Evolutionary conservation across 2,888 invertebrate species (phyloP).

Genomic region (Heliconius ethilla): DNA sequence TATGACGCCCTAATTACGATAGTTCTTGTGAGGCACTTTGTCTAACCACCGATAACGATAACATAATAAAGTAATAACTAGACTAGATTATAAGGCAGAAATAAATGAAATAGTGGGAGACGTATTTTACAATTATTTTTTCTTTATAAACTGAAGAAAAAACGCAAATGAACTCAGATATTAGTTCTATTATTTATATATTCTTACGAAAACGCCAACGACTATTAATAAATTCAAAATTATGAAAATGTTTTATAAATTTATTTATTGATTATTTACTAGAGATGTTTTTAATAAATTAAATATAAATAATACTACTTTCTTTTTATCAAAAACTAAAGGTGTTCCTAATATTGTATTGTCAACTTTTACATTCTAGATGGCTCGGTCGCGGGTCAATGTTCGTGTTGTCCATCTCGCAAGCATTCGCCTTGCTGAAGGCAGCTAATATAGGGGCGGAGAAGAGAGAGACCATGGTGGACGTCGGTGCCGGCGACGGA

Average conservation of each 20-base stretch:
- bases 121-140: not conserved
- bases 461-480: slow-evolving; percentile 82
- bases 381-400: slow-evolving; percentile 95
- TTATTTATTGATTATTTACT: too few species aligned
- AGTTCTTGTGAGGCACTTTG: not conserved
- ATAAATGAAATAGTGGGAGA: not conserved
- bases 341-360: not conserved
- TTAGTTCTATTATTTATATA: not conserved
- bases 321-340: too few species aligned
- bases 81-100: slow-evolving; percentile 1
- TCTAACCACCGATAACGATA: not conserved
- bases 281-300: too few species aligned
- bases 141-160: not conserved
- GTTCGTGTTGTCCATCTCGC: slow-evolving; percentile 95
- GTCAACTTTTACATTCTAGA: slow-evolving; percentile 68
- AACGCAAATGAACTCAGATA: not conserved
- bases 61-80: slow-evolving; percentile 16
- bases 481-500: slow-evolving; percentile 98
- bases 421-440: slow-evolving; percentile 86
- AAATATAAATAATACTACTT: too few species aligned
- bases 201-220: not conserved
- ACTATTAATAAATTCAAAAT: too few species aligned
- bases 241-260: too few species aligned
- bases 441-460: slow-evolving; percentile 53
- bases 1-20: not conserved